Percentiles rank a stretch among this genome's conserved stretches.
These are phyloP conservation scores for Mayetiola destructor DNA, from an alignment of 2,888 invertebrate genomes.

Conservation along the genomic window DNA sequence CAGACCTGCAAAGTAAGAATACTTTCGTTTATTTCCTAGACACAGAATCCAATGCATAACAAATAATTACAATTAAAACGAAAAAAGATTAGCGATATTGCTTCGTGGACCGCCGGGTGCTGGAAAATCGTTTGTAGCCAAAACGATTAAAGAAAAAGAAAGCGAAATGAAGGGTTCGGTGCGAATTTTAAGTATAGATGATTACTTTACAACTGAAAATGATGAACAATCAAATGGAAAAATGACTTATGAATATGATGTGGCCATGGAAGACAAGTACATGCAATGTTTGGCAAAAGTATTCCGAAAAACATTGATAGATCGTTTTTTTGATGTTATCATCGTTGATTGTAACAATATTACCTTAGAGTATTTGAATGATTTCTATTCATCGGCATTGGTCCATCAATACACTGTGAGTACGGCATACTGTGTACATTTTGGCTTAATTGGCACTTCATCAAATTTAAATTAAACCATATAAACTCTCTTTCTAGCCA, in stretches of 20 bases:
- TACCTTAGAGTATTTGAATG: conserved; percentile 64
- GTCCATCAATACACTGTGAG: conserved; percentile 31
- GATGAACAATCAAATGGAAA: conserved; percentile 41
- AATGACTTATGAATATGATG: conserved; percentile 64
- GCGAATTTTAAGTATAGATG: conserved; percentile 86
- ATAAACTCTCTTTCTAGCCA: conserved; percentile 42
- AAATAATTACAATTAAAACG: too few relatives aligned
- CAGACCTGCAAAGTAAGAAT: conserved; percentile 49
- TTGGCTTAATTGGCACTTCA: too few relatives aligned
- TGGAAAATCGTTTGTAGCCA: conserved; percentile 83
- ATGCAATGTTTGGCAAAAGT: conserved; percentile 68
- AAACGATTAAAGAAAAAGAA: conserved; percentile 69
- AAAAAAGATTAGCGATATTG: conserved; percentile 74
- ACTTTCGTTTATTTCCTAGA: not conserved
- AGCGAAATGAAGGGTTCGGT: conserved; percentile 74
- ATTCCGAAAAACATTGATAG: conserved; percentile 78
- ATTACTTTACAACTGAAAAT: conserved; percentile 84
- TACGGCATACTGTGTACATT: conserved; percentile 12
- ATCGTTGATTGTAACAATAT: conserved; percentile 86
- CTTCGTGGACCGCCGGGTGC: conserved; percentile 87
- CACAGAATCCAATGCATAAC: too few relatives aligned
- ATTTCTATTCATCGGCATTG: conserved; percentile 77
- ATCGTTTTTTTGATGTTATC: conserved; percentile 83
- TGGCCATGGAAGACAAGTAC: conserved; percentile 67
- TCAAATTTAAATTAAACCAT: not conserved